phyloP scores from a whole-genome alignment of 2,113 vertebrate genomes.

The Oenanthe melanoleuca region DNA sequence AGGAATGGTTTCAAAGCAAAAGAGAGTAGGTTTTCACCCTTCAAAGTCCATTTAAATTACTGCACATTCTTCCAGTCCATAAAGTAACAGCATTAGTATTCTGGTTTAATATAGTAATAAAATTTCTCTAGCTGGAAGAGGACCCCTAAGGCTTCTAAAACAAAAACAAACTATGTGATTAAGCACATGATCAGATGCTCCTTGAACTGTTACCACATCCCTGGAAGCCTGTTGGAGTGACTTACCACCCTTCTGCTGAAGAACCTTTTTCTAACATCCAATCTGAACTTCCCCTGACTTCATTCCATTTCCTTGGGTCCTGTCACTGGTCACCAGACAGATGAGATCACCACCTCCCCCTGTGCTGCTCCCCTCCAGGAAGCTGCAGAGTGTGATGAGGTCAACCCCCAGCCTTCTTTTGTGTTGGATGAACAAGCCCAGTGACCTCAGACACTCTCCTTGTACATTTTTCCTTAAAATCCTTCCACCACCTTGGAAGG shows the following conservation, averaged over 20 bases:
- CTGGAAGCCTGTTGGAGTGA: background rate
- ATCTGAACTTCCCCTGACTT: background rate
- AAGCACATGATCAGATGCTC: background rate
- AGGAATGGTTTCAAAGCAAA: background rate
- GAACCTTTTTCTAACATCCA: background rate
- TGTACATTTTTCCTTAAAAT: background rate
- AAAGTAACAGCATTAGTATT: background rate
- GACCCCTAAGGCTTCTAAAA: background rate
- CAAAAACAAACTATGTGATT: background rate
- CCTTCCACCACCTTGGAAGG: background rate
- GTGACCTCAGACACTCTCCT: background rate
- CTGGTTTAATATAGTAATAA: background rate
- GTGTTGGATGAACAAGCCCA: background rate
- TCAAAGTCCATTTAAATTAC: background rate
- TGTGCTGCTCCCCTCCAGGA: background rate
- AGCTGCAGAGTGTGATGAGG: background rate
- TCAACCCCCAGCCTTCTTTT: background rate
- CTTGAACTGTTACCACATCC: background rate
- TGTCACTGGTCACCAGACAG: background rate
- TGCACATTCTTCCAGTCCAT: background rate
- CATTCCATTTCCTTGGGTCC: background rate
- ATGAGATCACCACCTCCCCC: background rate
- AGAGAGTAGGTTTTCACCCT: background rate
- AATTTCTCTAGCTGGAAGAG: background rate
- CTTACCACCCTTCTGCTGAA: background rate